Evolutionary conservation across 2,888 invertebrate species (phyloP).

Genomic region (Eupithecia inturbata): DNA sequence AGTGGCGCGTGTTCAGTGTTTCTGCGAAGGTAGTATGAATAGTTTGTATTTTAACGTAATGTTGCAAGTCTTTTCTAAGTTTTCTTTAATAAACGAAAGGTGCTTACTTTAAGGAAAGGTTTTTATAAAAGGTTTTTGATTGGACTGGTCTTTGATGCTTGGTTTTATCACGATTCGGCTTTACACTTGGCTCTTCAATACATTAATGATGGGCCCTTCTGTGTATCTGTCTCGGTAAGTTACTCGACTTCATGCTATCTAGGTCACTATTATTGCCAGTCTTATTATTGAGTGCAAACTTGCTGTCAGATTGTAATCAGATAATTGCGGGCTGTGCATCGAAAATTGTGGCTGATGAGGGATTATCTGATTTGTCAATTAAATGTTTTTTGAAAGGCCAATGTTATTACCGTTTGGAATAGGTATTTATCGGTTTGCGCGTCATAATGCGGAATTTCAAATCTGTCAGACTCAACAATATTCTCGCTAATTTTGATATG

Average conservation of each 20-base stretch:
- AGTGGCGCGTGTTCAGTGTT: no score
- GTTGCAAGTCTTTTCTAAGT: no score
- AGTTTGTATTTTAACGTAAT: no score
- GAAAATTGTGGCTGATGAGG: background rate
- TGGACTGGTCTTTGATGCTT: background rate
- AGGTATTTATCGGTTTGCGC: background rate
- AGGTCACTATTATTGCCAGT: background rate
- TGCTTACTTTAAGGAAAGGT: no score
- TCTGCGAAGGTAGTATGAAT: no score
- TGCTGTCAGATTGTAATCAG: conserved; percentile 9
- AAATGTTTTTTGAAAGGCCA: background rate
- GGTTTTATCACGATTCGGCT: background rate
- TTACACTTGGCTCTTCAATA: background rate
- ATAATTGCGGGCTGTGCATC: conserved; percentile 3
- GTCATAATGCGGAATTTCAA: background rate
- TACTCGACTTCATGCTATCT: background rate
- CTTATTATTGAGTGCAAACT: conserved; percentile 1
- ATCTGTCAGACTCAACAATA: background rate
- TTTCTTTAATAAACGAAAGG: no score
- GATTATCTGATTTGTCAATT: background rate
- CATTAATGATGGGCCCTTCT: background rate
- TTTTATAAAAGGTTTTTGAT: no score
- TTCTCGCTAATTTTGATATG: background rate
- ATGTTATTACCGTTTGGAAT: background rate
- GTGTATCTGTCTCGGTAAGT: background rate